Percentiles rank a stretch among this genome's conserved stretches.
Conservation (phyloP, 2,797 vertebrate species). For the Sebastes vulpes region DNA sequence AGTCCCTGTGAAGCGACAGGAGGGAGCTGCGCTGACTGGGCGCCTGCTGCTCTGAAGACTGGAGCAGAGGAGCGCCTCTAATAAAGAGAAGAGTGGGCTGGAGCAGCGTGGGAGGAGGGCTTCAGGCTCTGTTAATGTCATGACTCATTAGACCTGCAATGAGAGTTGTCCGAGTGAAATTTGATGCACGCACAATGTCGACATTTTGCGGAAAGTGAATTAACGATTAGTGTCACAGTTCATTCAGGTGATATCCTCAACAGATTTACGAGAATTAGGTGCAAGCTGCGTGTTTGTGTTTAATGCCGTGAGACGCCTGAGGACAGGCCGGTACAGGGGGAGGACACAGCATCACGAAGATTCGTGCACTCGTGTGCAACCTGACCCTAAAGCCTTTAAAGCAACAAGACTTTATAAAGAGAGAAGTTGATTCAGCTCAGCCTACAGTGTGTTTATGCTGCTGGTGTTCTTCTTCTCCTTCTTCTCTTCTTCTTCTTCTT, state of each 20-base stretch:
- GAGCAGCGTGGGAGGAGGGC: constrained; percentile 71
- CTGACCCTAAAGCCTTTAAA: too few relatives aligned
- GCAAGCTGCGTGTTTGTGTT: neutral
- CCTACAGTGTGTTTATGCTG: neutral
- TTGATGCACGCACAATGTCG: constrained; percentile 12
- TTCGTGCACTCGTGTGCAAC: neutral
- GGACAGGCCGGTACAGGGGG: neutral
- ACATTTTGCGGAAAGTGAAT: constrained; percentile 28
- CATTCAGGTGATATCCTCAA: constrained; percentile 33
- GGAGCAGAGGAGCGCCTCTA: constrained; percentile 60
- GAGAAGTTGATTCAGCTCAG: constrained; percentile 7
- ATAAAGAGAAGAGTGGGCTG: constrained; percentile 70
- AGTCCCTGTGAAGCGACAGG: constrained; percentile 33
- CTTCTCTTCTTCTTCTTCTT: neutral
- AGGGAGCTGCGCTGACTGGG: constrained; percentile 62
- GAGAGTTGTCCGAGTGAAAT: constrained; percentile 26
- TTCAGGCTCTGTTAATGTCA: constrained; percentile 59
- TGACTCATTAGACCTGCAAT: constrained; percentile 73
- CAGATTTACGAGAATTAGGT: neutral
- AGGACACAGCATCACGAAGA: constrained; percentile 19
- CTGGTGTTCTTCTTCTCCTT: neutral
- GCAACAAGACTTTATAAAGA: neutral
- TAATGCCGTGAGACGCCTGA: constrained; percentile 27
- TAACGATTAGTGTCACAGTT: constrained; percentile 52
- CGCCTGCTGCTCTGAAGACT: constrained; percentile 67